Base-by-base conservation (phyloP, 2,113 vertebrate species). In the Campylomormyrus tamandua region DNA sequence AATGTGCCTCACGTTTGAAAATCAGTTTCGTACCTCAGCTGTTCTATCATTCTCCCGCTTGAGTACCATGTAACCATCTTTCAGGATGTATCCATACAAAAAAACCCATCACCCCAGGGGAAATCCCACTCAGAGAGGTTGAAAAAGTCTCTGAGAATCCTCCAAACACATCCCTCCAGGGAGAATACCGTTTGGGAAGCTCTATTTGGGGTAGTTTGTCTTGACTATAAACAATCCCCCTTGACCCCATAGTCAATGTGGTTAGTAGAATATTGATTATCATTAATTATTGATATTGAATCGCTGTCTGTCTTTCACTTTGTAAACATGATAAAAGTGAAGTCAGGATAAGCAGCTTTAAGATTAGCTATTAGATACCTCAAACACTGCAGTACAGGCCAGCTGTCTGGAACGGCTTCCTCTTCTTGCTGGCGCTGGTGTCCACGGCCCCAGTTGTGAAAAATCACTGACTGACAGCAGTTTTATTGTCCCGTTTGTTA, bases 401-500 rank as follows among this genome's bases (percentile, higher is more conserved):
- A 39, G 7, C 52, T 56, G n/a, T 8, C 58, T 27, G 74, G 9
- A 39, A 35, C 21, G 70, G 48, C 50, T n/a, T n/a, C n/a, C n/a
- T n/a, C n/a, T 9, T 50, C 77, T 39, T 89, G 46, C 50, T 87
- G 39, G 9, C 5, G 2, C 21, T 77, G 21, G 56, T 52, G 27
- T 62, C 27, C 87, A 45, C n/a, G 50, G 3, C 27, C 6, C 7
- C n/a, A 39, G 6, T 10, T 85, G 88, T 89, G 49, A 52, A 58
- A 42, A 42, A 2, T 17, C 50, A 58, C 5, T 88, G 46, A 49
- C 83, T 87, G 70, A 80, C 52, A 83, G 7, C 35, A 19, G 58
- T 91, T 70, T 58, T 27, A 89, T 62, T 89, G 11, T 91, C 27
- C 10, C 1, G 10, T 70, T 70, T 86, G 70, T 52, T 77, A 80